Conservation (phyloP, 2,888 invertebrate genomes). For the Cylloceria caligata region DNA sequence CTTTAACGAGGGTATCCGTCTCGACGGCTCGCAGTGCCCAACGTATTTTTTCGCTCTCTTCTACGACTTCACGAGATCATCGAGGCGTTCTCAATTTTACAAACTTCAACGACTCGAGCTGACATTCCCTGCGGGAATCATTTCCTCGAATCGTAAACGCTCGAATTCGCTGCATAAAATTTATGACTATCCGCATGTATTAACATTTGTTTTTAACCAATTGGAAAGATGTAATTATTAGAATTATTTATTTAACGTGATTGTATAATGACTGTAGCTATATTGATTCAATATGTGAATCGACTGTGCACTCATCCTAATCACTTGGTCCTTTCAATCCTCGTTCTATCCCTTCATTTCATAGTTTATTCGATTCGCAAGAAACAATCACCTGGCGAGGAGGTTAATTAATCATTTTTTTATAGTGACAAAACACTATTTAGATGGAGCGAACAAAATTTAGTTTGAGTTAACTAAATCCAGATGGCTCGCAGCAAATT, state of each 20-base stretch:
- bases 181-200: not conserved
- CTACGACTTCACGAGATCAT: not conserved
- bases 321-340: slow-evolving; percentile 12
- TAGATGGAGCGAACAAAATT: no score
- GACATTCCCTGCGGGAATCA: not conserved
- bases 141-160: not conserved
- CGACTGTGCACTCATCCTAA: slow-evolving; percentile 30
- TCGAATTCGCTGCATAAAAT: not conserved
- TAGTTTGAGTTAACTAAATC: no score
- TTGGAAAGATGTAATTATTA: slow-evolving; percentile 26
- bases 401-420: slow-evolving; percentile 8
- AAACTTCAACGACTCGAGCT: not conserved
- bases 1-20: slow-evolving; percentile 50
- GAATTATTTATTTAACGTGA: not conserved
- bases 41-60: slow-evolving; percentile 14
- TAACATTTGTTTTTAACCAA: not conserved
- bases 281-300: not conserved
- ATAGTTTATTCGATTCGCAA: not conserved
- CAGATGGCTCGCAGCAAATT: no score
- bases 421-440: no score
- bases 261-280: not conserved
- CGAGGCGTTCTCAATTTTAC: slow-evolving; percentile 15
- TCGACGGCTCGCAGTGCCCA: slow-evolving; percentile 27
- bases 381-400: not conserved
- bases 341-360: slow-evolving; percentile 1